Conservation (phyloP, 35 echinoderm and acorn worm genomes). For the Heliocidaris tuberculata region DNA sequence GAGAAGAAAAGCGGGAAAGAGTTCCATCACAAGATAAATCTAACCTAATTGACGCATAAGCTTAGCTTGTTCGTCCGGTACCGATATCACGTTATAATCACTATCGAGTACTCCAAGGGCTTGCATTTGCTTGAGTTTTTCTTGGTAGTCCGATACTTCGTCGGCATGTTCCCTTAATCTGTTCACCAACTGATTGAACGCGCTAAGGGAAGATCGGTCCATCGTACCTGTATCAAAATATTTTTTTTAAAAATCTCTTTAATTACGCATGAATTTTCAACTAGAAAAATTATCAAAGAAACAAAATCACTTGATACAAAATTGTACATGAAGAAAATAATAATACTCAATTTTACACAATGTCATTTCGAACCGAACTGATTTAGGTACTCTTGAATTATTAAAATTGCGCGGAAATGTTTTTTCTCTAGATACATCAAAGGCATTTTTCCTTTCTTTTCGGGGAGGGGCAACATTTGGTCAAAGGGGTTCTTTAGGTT, state of each 20-base stretch:
- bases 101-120: background rate
- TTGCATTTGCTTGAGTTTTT: conserved; percentile 12
- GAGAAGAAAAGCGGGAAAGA: background rate
- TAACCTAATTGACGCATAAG: background rate
- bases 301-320: too few species aligned
- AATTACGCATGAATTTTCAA: too few species aligned
- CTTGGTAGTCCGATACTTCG: conserved; percentile 29
- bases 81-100: conserved; percentile 29
- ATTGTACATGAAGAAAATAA: too few species aligned
- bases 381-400: too few species aligned
- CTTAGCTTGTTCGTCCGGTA: background rate
- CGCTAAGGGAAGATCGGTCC: background rate
- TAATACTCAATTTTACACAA: too few species aligned
- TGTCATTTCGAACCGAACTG: too few species aligned
- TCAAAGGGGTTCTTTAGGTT: too few species aligned
- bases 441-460: too few species aligned
- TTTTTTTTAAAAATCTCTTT: background rate
- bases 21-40: background rate
- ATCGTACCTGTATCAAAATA: background rate
- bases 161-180: background rate
- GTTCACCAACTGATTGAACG: conserved; percentile 14
- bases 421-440: too few species aligned
- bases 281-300: too few species aligned
- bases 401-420: too few species aligned
- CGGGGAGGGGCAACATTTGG: too few species aligned